A percentile compares a stretch with the other conserved stretches of the same genome.
Conservation (phyloP, 2,888 invertebrate genomes). For the Bombylius major region DNA sequence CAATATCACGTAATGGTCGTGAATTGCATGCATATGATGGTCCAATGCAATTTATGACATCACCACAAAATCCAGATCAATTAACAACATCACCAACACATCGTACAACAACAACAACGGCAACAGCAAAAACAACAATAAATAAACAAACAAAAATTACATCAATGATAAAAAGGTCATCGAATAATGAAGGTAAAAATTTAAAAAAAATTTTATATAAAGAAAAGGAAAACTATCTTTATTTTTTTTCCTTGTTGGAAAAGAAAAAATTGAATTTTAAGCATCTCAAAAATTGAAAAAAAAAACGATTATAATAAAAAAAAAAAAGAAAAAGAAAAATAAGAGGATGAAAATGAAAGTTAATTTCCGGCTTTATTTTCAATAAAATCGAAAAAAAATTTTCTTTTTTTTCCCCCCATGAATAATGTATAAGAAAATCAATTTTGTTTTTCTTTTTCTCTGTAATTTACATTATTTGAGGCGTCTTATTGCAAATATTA, state of each 20-base stretch:
- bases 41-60: constrained; percentile 74
- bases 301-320: too few relatives aligned
- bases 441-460: too few relatives aligned
- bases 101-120: constrained; percentile 27
- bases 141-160: constrained; percentile 13
- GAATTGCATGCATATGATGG: constrained; percentile 56
- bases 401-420: not conserved
- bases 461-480: too few relatives aligned
- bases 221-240: too few relatives aligned
- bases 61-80: constrained; percentile 69
- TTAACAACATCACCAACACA: constrained; percentile 37
- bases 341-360: too few relatives aligned
- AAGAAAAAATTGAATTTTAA: not conserved
- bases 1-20: constrained; percentile 52
- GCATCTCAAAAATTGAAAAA: too few relatives aligned
- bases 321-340: too few relatives aligned
- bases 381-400: not conserved
- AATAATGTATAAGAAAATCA: too few relatives aligned
- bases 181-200: not conserved
- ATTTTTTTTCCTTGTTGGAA: too few relatives aligned
- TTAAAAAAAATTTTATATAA: not conserved
- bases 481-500: too few relatives aligned
- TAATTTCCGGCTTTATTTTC: too few relatives aligned
- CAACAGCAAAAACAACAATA: constrained; percentile 14
- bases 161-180: constrained; percentile 16